phyloP scores from a whole-genome alignment of 2,113 vertebrate species.

The Hepsetus odoe region DNA sequence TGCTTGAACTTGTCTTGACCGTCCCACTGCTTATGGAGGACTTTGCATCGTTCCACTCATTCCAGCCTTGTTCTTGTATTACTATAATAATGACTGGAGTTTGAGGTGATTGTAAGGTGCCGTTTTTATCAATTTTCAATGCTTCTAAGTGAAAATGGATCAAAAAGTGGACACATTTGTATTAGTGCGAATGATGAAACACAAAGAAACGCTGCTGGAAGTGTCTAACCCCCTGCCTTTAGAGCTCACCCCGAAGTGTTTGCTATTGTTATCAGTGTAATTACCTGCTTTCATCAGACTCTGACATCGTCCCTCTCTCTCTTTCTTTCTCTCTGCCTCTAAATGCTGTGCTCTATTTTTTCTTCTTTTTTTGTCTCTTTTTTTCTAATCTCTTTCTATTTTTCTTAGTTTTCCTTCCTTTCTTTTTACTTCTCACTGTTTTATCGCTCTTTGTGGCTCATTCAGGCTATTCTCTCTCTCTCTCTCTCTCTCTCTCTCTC shows the following conservation, averaged over 20 bases:
- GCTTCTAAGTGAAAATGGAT: background rate
- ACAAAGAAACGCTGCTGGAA: constrained; percentile 23
- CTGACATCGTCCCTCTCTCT: background rate
- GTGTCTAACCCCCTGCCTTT: constrained; percentile 1
- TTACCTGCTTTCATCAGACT: constrained; percentile 27
- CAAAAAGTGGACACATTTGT: background rate
- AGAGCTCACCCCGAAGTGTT: background rate
- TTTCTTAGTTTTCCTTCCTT: no score
- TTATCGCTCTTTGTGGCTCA: no score
- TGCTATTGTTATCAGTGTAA: constrained; percentile 24
- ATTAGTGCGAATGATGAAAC: constrained; percentile 32
- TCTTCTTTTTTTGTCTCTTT: no score
- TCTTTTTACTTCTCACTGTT: background rate
- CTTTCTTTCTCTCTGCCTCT: background rate
- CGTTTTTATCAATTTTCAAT: constrained; percentile 6
- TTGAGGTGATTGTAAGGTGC: background rate
- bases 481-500: background rate
- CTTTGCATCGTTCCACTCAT: background rate
- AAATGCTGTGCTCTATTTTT: background rate
- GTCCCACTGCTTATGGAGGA: background rate
- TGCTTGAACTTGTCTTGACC: no score
- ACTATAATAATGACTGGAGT: background rate
- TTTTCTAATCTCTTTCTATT: no score
- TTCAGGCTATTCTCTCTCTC: background rate
- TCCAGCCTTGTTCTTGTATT: background rate